Percentiles rank a stretch among this genome's conserved stretches.
phyloP scores from a whole-genome alignment of 2,113 vertebrate genomes.

The Clarias gariepinus region DNA sequence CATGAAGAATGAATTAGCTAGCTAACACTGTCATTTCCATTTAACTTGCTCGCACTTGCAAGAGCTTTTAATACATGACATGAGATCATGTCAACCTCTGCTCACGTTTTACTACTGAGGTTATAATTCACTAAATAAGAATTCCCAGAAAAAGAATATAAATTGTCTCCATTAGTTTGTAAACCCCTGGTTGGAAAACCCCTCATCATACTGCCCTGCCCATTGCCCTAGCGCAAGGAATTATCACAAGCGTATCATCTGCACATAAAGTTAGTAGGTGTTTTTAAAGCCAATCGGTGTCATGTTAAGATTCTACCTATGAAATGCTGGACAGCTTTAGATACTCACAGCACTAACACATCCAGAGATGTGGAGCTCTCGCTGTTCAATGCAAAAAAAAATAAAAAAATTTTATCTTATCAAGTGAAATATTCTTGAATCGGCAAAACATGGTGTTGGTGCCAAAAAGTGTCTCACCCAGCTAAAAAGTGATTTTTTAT shows the following conservation, averaged over 20 bases:
- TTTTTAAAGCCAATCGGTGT: neutral
- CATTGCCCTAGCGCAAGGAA: too few species aligned
- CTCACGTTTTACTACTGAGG: neutral
- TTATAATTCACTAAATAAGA: neutral
- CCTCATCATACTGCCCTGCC: neutral
- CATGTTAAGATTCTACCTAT: neutral
- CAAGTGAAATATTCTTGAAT: too few species aligned
- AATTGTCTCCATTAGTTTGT: neutral
- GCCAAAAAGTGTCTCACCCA: too few species aligned
- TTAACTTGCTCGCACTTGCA: neutral
- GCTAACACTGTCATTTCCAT: neutral
- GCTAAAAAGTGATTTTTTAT: too few species aligned
- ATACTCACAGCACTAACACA: neutral
- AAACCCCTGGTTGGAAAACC: neutral
- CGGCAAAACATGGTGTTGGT: too few species aligned
- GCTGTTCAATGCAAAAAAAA: too few species aligned
- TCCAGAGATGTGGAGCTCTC: neutral
- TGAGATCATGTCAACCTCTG: neutral
- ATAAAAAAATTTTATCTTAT: too few species aligned
- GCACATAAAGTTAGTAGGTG: too few species aligned
- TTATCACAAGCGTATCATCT: neutral
- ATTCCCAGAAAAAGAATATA: too few species aligned
- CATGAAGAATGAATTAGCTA: neutral
- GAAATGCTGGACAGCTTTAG: neutral
- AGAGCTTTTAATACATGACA: neutral